Base-by-base conservation (phyloP, 1,140 invertebrate species). In the Lucilia cuprina region DNA sequence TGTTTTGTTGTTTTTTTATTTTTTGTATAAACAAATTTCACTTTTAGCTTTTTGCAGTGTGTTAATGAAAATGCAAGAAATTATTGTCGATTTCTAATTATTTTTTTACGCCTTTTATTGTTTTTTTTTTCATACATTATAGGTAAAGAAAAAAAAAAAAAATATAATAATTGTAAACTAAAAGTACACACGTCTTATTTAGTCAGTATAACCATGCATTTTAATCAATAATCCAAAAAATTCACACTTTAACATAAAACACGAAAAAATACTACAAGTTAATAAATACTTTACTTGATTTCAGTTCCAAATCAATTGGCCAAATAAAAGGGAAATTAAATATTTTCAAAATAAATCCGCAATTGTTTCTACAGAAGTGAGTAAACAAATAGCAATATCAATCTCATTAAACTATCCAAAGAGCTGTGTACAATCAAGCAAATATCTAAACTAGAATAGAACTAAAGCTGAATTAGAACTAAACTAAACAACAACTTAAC, bases 291-390 rank as follows among this genome's bases (percentile, higher is more conserved):
- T 13, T 17, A 55, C 50, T 55, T 55, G 50, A 55, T 8, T 41
- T 41, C 35, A 41, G 8, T 41, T 41, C 35, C 35, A 41, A 41
- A 5, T 41, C 35, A 41, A 41, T 70, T 70, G 19, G 19, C 65
- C 65, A 70, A 4, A 70, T 70, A 70, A 70, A 70, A 70, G 65
- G 65, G 65, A 70, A 70, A 70, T 65, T 65, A 21, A 65, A 65
- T 55, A 55, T 12, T 65, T n/a, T 65, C n/a, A 65, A 55, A 55
- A 12, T 55, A 55, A 55, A 55, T 14, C 14, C 10, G 65, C 65
- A 21, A 13, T 70, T 19, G 65, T 70, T 21, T 14, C 5, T 21
- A 70, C 65, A 70, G 65, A 70, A n/a, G 65, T 5, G n/a, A 10
- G 2, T 5, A 70, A 8, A 70, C 7, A 21, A 70, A 19, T 21